A percentile compares a stretch with the other conserved stretches of the same genome.
Evolutionary conservation across 1,140 invertebrate species (phyloP).

Genomic region (Philaenus spumarius): DNA sequence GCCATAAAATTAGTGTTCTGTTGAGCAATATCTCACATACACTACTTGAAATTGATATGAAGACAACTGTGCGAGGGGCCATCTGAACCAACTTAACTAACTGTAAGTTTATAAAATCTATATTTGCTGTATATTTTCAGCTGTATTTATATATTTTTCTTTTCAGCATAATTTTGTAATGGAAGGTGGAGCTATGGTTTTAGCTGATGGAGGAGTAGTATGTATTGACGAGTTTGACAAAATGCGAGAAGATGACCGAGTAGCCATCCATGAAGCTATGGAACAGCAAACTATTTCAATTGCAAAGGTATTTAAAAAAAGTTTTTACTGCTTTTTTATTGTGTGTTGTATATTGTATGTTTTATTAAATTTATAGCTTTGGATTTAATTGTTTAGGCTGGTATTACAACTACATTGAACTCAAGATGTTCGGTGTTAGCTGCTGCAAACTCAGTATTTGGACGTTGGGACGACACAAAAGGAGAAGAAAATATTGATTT

Average conservation of each 20-base stretch:
- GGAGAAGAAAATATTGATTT: conserved; percentile 99
- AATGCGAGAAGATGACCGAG: conserved; percentile 98
- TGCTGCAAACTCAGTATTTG: conserved; percentile 97
- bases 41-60: too few species aligned
- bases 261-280: conserved; percentile 99
- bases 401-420: conserved; percentile 98
- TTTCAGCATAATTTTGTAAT: conserved; percentile 92
- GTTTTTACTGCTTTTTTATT: too few species aligned
- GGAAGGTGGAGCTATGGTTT: conserved; percentile 99
- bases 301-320: conserved; percentile 66
- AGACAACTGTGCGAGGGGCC: too few species aligned
- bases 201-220: conserved; percentile 98
- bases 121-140: too few species aligned
- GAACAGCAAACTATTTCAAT: conserved; percentile 99
- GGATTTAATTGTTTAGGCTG: conserved; percentile 57
- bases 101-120: too few species aligned
- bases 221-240: conserved; percentile 99
- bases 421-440: conserved; percentile 97
- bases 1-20: too few species aligned
- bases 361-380: too few species aligned
- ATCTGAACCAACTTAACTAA: too few species aligned
- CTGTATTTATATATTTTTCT: neutral
- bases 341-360: too few species aligned
- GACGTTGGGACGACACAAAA: conserved; percentile 97
- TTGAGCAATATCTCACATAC: too few species aligned